Conservation (phyloP, 2,797 vertebrate genomes). For the Fistularia commersonii region DNA sequence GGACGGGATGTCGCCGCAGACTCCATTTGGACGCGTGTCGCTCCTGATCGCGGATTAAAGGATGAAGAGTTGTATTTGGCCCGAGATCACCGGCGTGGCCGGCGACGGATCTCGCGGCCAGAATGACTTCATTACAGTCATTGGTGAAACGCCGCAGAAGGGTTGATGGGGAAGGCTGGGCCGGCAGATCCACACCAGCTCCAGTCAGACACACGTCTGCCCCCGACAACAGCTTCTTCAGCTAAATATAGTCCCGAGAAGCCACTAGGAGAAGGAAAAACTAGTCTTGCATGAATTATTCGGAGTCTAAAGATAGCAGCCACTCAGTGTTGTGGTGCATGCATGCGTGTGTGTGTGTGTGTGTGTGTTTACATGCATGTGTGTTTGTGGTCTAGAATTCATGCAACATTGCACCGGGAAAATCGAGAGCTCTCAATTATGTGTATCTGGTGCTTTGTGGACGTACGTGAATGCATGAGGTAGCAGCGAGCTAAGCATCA, state of each 20-base stretch:
- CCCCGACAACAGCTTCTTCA: constrained; percentile 38
- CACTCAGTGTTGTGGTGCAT: constrained; percentile 46
- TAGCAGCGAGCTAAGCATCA: constrained; percentile 42
- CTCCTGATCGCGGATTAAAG: constrained; percentile 51
- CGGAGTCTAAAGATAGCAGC: constrained; percentile 73
- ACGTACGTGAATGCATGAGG: constrained; percentile 42
- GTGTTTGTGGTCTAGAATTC: constrained; percentile 62
- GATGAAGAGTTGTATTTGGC: constrained; percentile 48
- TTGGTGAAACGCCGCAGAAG: constrained; percentile 44
- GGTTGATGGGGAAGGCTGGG: constrained; percentile 23
- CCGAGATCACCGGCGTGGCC: constrained; percentile 43
- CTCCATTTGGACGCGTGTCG: constrained; percentile 38
- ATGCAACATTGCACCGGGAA: constrained; percentile 49
- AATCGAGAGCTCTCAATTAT: constrained; percentile 36
- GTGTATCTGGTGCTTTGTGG: constrained; percentile 36
- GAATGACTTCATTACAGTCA: constrained; percentile 52
- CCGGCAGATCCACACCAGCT: constrained; percentile 28
- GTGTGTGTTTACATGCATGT: constrained; percentile 36
- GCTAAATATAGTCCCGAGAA: constrained; percentile 67
- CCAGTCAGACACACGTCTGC: constrained; percentile 35
- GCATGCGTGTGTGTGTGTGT: constrained; percentile 6
- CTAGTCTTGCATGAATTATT: constrained; percentile 75
- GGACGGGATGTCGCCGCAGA: constrained; percentile 46
- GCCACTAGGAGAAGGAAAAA: constrained; percentile 49
- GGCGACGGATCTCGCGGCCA: constrained; percentile 41